Conservation (phyloP, 2,113 vertebrate species). For the Pteropus alecto region DNA sequence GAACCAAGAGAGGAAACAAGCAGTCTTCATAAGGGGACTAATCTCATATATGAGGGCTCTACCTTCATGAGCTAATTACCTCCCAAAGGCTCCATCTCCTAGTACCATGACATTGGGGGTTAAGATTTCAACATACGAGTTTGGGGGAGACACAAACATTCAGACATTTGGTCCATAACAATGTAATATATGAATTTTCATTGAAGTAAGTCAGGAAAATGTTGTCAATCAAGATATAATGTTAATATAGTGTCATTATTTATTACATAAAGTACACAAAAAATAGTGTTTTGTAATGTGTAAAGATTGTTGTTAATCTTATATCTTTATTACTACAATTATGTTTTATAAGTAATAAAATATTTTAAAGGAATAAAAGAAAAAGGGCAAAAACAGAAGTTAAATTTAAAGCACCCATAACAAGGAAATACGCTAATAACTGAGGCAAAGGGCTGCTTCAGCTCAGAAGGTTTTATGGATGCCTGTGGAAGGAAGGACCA, state of each 20-base stretch:
- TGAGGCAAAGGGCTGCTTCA: not conserved
- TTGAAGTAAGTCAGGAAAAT: not conserved
- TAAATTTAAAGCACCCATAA: not conserved
- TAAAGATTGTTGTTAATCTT: not conserved
- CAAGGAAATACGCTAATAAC: not conserved
- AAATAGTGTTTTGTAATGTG: not conserved
- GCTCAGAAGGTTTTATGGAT: not conserved
- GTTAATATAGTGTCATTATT: not conserved
- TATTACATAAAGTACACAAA: not conserved
- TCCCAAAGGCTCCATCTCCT: not conserved
- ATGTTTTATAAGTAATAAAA: not conserved
- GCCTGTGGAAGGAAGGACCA: not conserved
- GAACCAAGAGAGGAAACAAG: not conserved
- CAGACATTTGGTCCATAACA: not conserved
- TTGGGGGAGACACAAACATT: not conserved
- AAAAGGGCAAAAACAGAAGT: not conserved
- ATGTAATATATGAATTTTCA: not conserved
- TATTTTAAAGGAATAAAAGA: not conserved
- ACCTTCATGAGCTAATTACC: not conserved
- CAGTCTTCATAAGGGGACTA: not conserved
- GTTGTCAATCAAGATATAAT: not conserved
- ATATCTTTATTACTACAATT: not conserved
- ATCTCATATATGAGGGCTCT: not conserved
- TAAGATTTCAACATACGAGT: not conserved
- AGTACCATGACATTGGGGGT: not conserved